Evolutionary conservation across 30 jellyfish, hydroid and myxozoan species (phyloP), one percentile per base, ranked within the genome.

Genomic region (Cassiopea xamachana): DNA sequence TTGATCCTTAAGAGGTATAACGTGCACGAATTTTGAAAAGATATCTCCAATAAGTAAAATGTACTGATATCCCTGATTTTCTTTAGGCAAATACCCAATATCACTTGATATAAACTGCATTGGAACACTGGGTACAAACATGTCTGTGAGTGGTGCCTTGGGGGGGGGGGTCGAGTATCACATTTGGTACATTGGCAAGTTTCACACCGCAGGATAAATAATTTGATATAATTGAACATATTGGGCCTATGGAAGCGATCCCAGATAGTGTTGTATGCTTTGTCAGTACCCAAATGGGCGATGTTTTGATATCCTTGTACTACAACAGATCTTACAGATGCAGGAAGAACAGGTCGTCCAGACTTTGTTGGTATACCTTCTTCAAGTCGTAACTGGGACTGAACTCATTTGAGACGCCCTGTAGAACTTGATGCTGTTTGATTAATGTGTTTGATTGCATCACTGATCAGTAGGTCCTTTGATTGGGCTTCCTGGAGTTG

Each of bases 341-440:
- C 82, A 62, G 94, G 94, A 8, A 87, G 16, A 39, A 75, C 48
- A 48, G 92, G 85, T 10, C 85, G 46, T 12, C 92, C 92, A 14
- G 92, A 83, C 58, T 83, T 83, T 45, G 92, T 83, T 14, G 45
- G 72, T 13, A 83, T 48, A 17, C 88, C 88, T 2, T 83, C 88
- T 46, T 83, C 72, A 7, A 83, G 48, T 46, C 92, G 19, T 49
- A 83, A 50, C 51, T 83, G 92, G 47, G 18, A 10, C 48, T 68
- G 88, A 46, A 83, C 92, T 50, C 92, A 13, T 16, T 50, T 68
- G 46, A 83, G 72, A 13, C 55, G 70, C 8, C 89, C 92, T 48
- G 70, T 16, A 18, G 48, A 16, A 64, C 67, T 47, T 13, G 51
- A 9, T 13, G 9, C 49, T 4, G 8, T 51, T 48, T 48, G 46